These are phyloP conservation scores for Dicranocentrus wangi DNA, from an alignment of 2,888 invertebrate species.

Conservation along the genomic window DNA sequence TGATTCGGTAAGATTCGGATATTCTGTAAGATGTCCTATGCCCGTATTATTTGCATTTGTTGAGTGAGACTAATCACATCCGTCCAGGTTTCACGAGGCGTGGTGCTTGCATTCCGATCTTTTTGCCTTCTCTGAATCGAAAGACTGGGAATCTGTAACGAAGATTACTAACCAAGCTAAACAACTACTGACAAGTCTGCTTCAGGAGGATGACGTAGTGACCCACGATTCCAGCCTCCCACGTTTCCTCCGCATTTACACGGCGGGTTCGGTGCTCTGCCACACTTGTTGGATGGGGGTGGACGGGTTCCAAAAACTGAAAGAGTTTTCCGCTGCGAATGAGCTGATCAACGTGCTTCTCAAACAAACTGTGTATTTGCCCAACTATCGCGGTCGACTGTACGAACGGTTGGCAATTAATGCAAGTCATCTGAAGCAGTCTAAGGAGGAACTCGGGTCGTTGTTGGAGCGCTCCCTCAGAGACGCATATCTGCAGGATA, in stretches of 20 bases:
- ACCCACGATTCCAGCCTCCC: conserved; percentile 75
- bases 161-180: conserved; percentile 53
- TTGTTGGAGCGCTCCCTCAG: conserved; percentile 74
- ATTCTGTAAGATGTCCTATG: too few species aligned
- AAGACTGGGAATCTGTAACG: conserved; percentile 67
- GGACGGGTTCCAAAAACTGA: conserved; percentile 76
- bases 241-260: conserved; percentile 78
- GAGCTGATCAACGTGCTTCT: conserved; percentile 78
- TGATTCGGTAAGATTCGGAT: conserved; percentile 73
- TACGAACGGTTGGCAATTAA: conserved; percentile 81
- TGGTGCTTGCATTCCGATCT: conserved; percentile 64
- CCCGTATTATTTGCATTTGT: too few species aligned
- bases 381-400: conserved; percentile 77
- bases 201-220: conserved; percentile 34
- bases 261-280: conserved; percentile 77
- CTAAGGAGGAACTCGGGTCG: conserved; percentile 69
- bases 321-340: conserved; percentile 77
- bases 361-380: conserved; percentile 76
- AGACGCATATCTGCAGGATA: conserved; percentile 75
- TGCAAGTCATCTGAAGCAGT: conserved; percentile 77
- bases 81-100: conserved; percentile 68
- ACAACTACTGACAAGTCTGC: conserved; percentile 21
- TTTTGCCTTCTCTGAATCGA: conserved; percentile 49
- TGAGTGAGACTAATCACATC: neutral
- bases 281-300: conserved; percentile 76